Percentiles rank a stretch among this genome's conserved stretches.
Evolutionary conservation across 2,888 invertebrate genomes (phyloP).

Genomic region (Limnephilus lunatus): DNA sequence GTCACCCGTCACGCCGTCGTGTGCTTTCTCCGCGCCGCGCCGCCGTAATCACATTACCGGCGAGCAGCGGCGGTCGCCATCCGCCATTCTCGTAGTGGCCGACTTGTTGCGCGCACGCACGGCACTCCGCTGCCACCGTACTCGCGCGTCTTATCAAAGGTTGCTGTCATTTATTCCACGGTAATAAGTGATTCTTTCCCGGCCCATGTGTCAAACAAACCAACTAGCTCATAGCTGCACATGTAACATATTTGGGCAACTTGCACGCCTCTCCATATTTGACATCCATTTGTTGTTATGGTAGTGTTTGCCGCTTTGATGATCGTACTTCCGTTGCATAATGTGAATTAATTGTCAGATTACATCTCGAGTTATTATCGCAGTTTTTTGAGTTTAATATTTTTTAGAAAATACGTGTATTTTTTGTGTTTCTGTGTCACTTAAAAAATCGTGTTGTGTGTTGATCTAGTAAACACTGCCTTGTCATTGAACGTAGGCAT

Average conservation of each 20-base stretch:
- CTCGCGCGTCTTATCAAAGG: conserved; percentile 21
- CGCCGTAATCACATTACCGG: conserved; percentile 67
- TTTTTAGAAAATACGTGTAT: background rate
- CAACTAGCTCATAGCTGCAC: background rate
- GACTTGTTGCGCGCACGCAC: conserved; percentile 59
- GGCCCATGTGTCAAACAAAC: background rate
- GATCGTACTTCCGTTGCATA: background rate
- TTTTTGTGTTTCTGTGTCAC: background rate
- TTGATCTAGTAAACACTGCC: background rate
- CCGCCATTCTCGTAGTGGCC: conserved; percentile 47
- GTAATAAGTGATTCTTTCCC: conserved; percentile 2
- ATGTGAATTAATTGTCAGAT: background rate
- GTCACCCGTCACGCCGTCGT: conserved; percentile 67
- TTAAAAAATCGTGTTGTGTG: background rate
- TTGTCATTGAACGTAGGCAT: background rate
- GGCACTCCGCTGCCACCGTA: background rate
- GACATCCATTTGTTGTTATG: conserved; percentile 2
- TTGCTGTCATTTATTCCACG: conserved; percentile 13
- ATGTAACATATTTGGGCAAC: background rate
- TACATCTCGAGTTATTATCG: background rate
- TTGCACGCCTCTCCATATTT: background rate
- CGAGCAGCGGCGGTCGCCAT: background rate
- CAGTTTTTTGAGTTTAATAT: background rate
- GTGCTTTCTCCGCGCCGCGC: conserved; percentile 67
- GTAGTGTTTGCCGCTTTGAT: conserved; percentile 4